These are phyloP conservation scores for Sylvicola fuscatus DNA, from an alignment of 2,888 invertebrate genomes.

Conservation along the genomic window DNA sequence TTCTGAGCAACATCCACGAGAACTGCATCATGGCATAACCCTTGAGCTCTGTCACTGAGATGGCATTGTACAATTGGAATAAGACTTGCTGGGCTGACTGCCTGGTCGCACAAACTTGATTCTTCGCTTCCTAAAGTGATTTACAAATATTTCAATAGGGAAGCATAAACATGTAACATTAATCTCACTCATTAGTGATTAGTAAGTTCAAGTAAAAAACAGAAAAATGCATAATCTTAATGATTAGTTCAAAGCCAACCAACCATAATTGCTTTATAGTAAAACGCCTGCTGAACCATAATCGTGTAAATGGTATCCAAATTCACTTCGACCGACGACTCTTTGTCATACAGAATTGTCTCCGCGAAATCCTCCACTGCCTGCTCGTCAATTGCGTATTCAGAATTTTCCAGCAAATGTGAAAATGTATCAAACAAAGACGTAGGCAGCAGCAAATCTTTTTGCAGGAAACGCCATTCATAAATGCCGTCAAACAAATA, in stretches of 20 bases:
- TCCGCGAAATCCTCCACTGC: slow-evolving; percentile 44
- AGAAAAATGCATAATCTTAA: no score
- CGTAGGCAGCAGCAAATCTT: slow-evolving; percentile 38
- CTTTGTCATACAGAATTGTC: slow-evolving; percentile 38
- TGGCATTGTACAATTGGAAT: slow-evolving; percentile 59
- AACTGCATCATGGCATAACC: slow-evolving; percentile 80
- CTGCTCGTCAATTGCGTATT: slow-evolving; percentile 26
- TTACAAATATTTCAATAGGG: no score
- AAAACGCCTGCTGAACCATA: slow-evolving; percentile 40
- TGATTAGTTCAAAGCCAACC: slow-evolving; percentile 10
- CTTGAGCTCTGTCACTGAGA: slow-evolving; percentile 66
- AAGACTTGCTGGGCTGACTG: slow-evolving; percentile 68
- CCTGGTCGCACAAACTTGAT: slow-evolving; percentile 45
- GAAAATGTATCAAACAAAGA: slow-evolving; percentile 45
- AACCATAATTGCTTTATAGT: slow-evolving; percentile 45
- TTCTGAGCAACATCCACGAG: slow-evolving; percentile 62
- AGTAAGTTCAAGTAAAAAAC: no score
- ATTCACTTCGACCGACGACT: slow-evolving; percentile 30
- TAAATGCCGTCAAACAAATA: slow-evolving; percentile 28
- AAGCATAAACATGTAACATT: no score
- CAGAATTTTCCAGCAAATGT: slow-evolving; percentile 18
- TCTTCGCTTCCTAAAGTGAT: slow-evolving; percentile 38
- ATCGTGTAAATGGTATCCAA: slow-evolving; percentile 36
- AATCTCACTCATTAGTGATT: no score
- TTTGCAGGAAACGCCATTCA: slow-evolving; percentile 40